Conservation (phyloP, 2,888 invertebrate species). For the Gastrophysa polygoni region DNA sequence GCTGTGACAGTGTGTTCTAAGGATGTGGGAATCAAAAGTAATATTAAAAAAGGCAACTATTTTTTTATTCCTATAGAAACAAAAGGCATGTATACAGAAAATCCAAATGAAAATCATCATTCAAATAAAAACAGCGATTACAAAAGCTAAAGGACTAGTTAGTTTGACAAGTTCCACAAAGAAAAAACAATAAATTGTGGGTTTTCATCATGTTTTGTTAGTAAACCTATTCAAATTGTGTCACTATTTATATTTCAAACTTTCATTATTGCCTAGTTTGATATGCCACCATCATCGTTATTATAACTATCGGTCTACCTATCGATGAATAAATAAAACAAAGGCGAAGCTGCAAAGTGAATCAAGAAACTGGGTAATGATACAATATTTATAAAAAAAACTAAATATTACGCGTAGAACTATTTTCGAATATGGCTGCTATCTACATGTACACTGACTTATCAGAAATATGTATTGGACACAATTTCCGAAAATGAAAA, state of each 20-base stretch:
- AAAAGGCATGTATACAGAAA: slow-evolving; percentile 48
- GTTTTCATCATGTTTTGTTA: slow-evolving; percentile 40
- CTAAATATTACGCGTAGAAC: slow-evolving; percentile 31
- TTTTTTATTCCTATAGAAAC: slow-evolving; percentile 54
- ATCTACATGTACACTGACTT: slow-evolving; percentile 42
- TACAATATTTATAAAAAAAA: slow-evolving; percentile 31
- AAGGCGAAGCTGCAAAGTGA: slow-evolving; percentile 32
- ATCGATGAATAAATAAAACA: slow-evolving; percentile 16
- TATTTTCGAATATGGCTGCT: slow-evolving; percentile 39
- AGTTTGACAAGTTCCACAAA: slow-evolving; percentile 40
- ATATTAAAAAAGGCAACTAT: slow-evolving; percentile 54
- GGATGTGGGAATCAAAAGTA: neutral
- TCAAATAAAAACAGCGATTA: slow-evolving; percentile 41
- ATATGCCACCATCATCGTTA: slow-evolving; percentile 35
- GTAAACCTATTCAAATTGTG: slow-evolving; percentile 44
- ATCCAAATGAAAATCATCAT: slow-evolving; percentile 33
- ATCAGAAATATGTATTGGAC: slow-evolving; percentile 13
- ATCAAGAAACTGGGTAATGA: slow-evolving; percentile 16
- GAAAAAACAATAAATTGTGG: slow-evolving; percentile 18
- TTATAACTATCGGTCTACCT: too few relatives aligned
- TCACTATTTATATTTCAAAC: slow-evolving; percentile 14
- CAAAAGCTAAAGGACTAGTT: slow-evolving; percentile 54
- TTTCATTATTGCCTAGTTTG: slow-evolving; percentile 32
- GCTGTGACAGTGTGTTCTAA: neutral
- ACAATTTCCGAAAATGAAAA: neutral